Conservation (phyloP, 2,797 vertebrate genomes). For the Trachurus trachurus region DNA sequence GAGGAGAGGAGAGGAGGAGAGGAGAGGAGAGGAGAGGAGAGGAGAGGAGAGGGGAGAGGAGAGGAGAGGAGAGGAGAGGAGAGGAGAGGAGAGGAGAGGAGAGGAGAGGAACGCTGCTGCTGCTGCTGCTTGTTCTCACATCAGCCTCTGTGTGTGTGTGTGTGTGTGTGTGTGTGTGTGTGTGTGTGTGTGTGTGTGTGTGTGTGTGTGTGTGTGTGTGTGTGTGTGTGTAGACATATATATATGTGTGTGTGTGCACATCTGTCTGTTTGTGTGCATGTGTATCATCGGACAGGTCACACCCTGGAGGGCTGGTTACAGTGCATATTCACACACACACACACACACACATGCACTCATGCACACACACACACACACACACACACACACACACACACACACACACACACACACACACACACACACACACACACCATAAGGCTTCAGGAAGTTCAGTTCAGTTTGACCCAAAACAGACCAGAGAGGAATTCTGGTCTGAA, state of each 20-base stretch:
- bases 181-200: constrained; percentile 6
- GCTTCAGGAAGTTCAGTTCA: constrained; percentile 46
- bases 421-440: background rate
- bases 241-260: constrained; percentile 4
- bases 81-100: constrained; percentile 20
- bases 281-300: constrained; percentile 13
- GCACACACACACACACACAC: constrained; percentile 16
- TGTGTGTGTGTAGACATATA: background rate
- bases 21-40: too few species aligned
- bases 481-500: constrained; percentile 65
- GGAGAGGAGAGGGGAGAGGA: constrained; percentile 30
- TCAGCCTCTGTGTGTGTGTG: constrained; percentile 17
- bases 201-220: constrained; percentile 20
- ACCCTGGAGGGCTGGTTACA: constrained; percentile 20
- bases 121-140: constrained; percentile 36
- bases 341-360: constrained; percentile 21
- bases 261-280: background rate
- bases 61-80: constrained; percentile 20
- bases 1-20: too few species aligned
- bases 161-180: constrained; percentile 14
- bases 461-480: constrained; percentile 70
- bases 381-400: constrained; percentile 18
- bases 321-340: constrained; percentile 8
- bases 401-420: constrained; percentile 12
- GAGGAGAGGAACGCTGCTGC: constrained; percentile 17